Conservation (phyloP, 1,140 invertebrate species). For the Steinernema feltiae region DNA sequence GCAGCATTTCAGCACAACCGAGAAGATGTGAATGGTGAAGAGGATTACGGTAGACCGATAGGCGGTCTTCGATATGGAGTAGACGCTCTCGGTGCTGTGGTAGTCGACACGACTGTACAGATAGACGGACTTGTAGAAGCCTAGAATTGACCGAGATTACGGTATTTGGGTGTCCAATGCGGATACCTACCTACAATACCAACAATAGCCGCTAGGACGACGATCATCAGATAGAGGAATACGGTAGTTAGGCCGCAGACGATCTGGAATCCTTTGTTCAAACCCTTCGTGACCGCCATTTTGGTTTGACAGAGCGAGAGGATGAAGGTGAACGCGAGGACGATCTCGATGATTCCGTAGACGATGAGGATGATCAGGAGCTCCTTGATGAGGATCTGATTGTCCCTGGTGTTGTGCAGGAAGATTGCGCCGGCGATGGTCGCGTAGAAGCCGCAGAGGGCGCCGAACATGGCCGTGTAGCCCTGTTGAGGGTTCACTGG, state of each 20-base stretch:
- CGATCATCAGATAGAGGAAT: constrained; percentile 3
- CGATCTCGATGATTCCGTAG: constrained; percentile 5
- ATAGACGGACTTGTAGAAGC: constrained; percentile 1
- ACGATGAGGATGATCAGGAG: neutral
- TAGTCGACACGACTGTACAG: neutral
- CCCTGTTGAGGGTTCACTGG: constrained; percentile 8
- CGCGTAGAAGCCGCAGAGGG: neutral
- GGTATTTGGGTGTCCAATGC: neutral
- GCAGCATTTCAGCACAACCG: constrained; percentile 3
- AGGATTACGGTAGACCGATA: neutral
- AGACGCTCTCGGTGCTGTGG: neutral
- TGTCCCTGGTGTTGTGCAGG: neutral
- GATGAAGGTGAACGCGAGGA: neutral
- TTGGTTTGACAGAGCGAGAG: neutral
- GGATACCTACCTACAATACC: neutral
- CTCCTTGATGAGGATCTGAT: neutral
- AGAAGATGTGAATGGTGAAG: neutral
- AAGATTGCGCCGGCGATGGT: neutral
- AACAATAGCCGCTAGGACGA: neutral
- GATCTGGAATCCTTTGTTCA: constrained; percentile 5
- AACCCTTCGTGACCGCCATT: neutral
- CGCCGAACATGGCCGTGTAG: neutral
- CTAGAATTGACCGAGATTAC: neutral
- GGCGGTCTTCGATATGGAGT: neutral
- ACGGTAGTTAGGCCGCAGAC: neutral